Percentiles rank a stretch among this genome's conserved stretches.
Conservation (phyloP, 2,113 vertebrate genomes). For the Aptenodytes patagonicus region DNA sequence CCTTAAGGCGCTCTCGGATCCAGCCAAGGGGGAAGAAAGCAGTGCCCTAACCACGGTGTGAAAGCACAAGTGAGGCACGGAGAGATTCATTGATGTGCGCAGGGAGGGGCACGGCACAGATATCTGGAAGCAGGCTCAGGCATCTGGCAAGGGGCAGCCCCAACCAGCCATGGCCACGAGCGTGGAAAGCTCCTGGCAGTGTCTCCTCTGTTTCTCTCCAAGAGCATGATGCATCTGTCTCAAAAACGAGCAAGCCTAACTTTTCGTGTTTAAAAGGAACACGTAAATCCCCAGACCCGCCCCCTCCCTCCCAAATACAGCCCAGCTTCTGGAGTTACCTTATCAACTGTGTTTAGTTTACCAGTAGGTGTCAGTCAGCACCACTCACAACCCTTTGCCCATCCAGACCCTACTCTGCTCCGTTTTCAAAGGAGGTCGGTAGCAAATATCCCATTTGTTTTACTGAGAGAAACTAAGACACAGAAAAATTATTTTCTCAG, state of each 20-base stretch:
- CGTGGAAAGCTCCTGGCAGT: not conserved
- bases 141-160: not conserved
- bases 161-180: rapidly evolving
- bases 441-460: not conserved
- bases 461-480: not conserved
- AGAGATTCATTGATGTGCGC: too few species aligned
- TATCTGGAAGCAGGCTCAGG: not conserved
- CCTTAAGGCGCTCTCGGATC: not conserved
- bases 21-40: not conserved
- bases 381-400: not conserved
- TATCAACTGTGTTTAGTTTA: not conserved
- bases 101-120: not conserved
- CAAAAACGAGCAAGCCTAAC: not conserved
- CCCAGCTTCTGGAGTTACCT: not conserved
- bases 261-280: not conserved
- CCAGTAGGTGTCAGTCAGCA: constrained; percentile 6
- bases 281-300: not conserved
- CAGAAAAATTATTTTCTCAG: not conserved
- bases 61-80: not conserved
- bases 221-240: not conserved
- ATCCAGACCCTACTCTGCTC: not conserved
- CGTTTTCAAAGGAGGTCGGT: rapidly evolving
- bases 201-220: not conserved
- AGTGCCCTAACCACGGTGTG: not conserved
- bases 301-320: not conserved